Base-by-base conservation (phyloP, 2,888 invertebrate species). In the Pristionchus maxplancki region DNA sequence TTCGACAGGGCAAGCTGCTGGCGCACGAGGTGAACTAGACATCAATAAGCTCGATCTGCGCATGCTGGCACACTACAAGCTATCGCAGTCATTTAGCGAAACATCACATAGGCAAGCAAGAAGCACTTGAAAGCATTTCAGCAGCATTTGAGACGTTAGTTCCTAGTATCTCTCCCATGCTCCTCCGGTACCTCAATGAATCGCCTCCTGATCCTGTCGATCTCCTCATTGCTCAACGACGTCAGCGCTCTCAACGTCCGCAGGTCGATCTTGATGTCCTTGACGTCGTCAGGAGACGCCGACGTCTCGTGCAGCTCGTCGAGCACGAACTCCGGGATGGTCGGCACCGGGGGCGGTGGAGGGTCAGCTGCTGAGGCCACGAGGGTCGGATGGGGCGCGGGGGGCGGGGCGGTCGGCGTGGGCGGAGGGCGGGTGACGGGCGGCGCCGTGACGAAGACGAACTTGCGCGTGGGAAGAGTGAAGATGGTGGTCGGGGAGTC, bases 211-310 rank as follows among this genome's bases (percentile, higher is more conserved):
- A 87, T 67, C 31, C 8, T 15, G 20, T 87, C 86, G 20, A 87
- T 71, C 50, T 87, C 86, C 9, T 50, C 71, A 34, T 87, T 87
- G 48, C 58, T 87, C 48, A 87, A 20, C 8, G 71, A 34, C n/a
- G 86, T 87, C 20, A 87, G 50, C 11, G 86, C 86, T 11, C 86
- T 24, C 28, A 87, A 31, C 13, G 86, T 87, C n/a, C 86, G 28
- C 31, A 87, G 67, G n/a, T 87, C 86, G 48, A 87, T 44, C 24
- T 50, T 71, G 15, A 50, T n/a, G 28, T 85, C 62, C 1, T 40
- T 71, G 15, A 50, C 13, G 28, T 85, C 62, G 0, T 40, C 48
- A 0, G 24, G 28, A 15, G 83, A 13, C 2, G 17, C 37, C 1
- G 71, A 37, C 1, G 31, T 24, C 78, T 78, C 78, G 11, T 44